phyloP scores from a whole-genome alignment of 37 sponge, comb jelly and placozoan species.

The Haliclona indistincta region DNA sequence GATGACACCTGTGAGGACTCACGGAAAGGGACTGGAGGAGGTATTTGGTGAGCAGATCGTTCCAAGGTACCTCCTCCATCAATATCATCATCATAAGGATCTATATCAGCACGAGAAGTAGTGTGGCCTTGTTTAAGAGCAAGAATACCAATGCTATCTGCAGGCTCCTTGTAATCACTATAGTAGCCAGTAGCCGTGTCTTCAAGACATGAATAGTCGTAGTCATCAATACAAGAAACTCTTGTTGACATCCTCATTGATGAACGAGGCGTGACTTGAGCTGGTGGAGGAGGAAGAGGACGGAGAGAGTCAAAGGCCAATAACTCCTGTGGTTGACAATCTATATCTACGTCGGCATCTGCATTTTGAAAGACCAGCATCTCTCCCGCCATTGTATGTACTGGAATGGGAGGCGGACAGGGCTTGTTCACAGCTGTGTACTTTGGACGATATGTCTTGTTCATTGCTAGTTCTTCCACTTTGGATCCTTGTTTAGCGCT shows the following conservation, averaged over 20 bases:
- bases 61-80: no score
- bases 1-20: background rate
- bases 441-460: no score
- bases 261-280: background rate
- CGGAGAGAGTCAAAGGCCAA: slow-evolving; percentile 25
- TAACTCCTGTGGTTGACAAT: slow-evolving; percentile 34
- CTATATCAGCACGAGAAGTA: background rate
- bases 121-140: background rate
- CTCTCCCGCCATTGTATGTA: no score
- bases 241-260: background rate
- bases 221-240: background rate
- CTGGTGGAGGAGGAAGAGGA: slow-evolving; percentile 26
- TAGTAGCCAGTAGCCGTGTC: background rate
- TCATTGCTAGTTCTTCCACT: background rate
- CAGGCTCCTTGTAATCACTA: slow-evolving; percentile 8
- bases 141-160: background rate
- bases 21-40: background rate
- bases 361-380: no score
- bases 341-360: no score
- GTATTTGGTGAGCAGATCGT: no score
- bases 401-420: no score
- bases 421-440: no score
- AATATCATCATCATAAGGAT: no score
- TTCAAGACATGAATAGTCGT: background rate
- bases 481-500: background rate